Evolutionary conservation across 2,797 vertebrate genomes (phyloP).

Genomic region (Sparidentex hasta): DNA sequence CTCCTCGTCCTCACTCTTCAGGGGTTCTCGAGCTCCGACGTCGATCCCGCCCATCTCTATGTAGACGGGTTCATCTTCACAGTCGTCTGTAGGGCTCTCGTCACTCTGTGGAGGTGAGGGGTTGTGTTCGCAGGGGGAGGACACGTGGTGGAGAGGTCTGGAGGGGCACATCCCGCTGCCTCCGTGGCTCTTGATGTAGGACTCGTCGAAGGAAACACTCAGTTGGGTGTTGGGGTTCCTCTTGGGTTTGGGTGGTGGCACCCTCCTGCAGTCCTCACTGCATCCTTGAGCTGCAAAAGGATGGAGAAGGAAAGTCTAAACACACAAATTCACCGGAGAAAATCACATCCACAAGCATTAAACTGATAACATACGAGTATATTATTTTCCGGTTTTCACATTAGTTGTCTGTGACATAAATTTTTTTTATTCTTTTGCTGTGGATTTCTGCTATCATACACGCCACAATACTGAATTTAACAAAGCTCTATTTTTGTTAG

Average conservation of each 20-base stretch:
- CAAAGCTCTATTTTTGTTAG: conserved; percentile 5
- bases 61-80: conserved; percentile 96
- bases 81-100: conserved; percentile 88
- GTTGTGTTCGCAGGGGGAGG: conserved; percentile 82
- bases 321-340: neutral
- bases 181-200: conserved; percentile 91
- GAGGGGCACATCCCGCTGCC: conserved; percentile 82
- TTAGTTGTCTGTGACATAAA: neutral
- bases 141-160: conserved; percentile 70
- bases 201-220: conserved; percentile 98
- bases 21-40: conserved; percentile 88
- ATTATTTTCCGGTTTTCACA: neutral
- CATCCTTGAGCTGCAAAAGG: conserved; percentile 91
- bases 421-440: neutral
- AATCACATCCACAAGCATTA: neutral
- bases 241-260: conserved; percentile 98
- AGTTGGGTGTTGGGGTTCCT: conserved; percentile 98
- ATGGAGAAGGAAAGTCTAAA: conserved; percentile 40
- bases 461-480: neutral
- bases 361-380: neutral
- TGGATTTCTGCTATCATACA: neutral
- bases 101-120: conserved; percentile 89
- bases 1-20: conserved; percentile 92
- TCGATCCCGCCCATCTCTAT: conserved; percentile 98
- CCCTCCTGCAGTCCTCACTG: conserved; percentile 96